phyloP scores from a whole-genome alignment of 2,113 vertebrate species.

The Hydrolagus affinis region DNA sequence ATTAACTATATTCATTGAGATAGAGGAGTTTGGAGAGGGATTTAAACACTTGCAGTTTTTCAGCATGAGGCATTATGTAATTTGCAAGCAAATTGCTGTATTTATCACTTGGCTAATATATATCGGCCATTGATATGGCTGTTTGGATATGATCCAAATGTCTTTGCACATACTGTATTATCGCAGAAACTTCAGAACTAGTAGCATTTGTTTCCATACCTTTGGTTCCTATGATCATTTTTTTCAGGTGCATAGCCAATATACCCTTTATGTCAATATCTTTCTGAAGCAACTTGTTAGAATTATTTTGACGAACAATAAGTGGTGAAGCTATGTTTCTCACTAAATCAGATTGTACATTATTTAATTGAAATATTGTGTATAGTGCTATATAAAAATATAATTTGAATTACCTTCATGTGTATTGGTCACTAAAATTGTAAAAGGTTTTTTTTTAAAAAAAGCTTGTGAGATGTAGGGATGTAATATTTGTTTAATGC shows the following conservation, averaged over 20 bases:
- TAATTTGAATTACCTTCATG: neutral
- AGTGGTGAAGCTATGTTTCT: slow-evolving; percentile 44
- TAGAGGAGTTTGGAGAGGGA: neutral
- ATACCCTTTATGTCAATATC: slow-evolving; percentile 49
- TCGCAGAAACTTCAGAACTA: slow-evolving; percentile 57
- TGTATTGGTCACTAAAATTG: neutral
- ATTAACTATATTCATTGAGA: too few relatives aligned
- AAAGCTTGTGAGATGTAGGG: neutral
- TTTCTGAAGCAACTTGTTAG: slow-evolving; percentile 55
- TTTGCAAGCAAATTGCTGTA: neutral
- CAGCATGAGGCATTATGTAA: neutral
- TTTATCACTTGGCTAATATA: neutral
- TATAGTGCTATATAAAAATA: neutral
- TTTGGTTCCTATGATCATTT: slow-evolving; percentile 44
- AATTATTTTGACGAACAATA: slow-evolving; percentile 55
- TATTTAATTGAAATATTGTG: too few relatives aligned
- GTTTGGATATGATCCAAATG: neutral
- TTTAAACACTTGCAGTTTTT: neutral
- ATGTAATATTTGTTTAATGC: neutral
- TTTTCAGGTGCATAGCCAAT: too few relatives aligned
- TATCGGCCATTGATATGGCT: neutral
- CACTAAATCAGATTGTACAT: too few relatives aligned
- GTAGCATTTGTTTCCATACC: slow-evolving; percentile 49
- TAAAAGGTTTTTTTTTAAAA: neutral
- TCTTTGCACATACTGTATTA: slow-evolving; percentile 35